A percentile compares a stretch with the other conserved stretches of the same genome.
phyloP scores from a whole-genome alignment of 2,113 vertebrate genomes.

The Mastomys coucha region DNA sequence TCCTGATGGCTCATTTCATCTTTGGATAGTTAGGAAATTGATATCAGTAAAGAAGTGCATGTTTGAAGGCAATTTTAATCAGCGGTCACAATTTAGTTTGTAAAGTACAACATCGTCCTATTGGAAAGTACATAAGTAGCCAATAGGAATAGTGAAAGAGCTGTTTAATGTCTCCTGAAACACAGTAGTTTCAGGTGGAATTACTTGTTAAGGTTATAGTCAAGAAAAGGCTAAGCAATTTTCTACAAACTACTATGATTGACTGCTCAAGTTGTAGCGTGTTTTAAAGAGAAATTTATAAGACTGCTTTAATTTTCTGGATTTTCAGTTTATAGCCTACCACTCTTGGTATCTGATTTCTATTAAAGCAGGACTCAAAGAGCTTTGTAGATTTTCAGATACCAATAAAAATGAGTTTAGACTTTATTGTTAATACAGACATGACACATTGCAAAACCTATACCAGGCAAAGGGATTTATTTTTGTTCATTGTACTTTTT shows the following conservation, averaged over 20 bases:
- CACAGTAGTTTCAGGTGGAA: constrained; percentile 66
- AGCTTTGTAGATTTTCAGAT: constrained; percentile 71
- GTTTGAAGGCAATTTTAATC: constrained; percentile 60
- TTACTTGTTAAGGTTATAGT: constrained; percentile 70
- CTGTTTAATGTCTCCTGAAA: constrained; percentile 57
- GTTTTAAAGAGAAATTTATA: constrained; percentile 81
- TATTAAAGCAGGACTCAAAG: constrained; percentile 77
- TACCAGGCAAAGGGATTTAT: not conserved
- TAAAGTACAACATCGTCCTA: constrained; percentile 71
- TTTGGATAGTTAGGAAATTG: constrained; percentile 19
- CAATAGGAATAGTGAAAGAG: constrained; percentile 24
- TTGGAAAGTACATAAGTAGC: constrained; percentile 68
- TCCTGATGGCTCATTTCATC: constrained; percentile 30
- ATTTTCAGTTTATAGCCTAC: constrained; percentile 73
- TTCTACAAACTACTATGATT: constrained; percentile 78
- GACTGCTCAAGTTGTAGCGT: constrained; percentile 32
- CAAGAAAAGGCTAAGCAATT: constrained; percentile 67
- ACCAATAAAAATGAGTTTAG: constrained; percentile 73
- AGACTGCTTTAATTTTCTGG: constrained; percentile 75
- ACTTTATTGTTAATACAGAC: constrained; percentile 78
- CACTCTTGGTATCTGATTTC: constrained; percentile 78
- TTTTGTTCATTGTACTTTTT: not conserved
- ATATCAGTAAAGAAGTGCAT: constrained; percentile 5
- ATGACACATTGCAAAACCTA: constrained; percentile 45
- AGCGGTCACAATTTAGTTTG: constrained; percentile 57